Conservation (phyloP, 2,797 vertebrate genomes). For the Australoheros facetus region DNA sequence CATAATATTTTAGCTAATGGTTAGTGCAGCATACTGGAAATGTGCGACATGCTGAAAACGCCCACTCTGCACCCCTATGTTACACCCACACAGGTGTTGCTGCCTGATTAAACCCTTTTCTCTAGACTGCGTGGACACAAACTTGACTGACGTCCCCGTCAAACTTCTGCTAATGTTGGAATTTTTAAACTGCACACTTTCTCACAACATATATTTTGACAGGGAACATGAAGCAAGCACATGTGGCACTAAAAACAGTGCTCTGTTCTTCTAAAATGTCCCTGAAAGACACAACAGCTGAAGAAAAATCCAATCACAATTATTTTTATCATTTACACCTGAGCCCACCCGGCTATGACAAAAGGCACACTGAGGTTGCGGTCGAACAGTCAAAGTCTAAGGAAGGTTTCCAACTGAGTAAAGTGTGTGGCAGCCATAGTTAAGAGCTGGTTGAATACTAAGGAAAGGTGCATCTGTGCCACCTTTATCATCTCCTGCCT, state of each 20-base stretch:
- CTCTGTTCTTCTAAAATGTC: background rate
- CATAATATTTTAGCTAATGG: background rate
- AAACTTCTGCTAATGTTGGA: background rate
- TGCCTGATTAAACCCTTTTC: slow-evolving; percentile 14
- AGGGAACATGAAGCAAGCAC: background rate
- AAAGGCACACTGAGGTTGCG: background rate
- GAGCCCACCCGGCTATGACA: background rate
- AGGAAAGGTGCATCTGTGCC: background rate
- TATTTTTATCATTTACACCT: background rate
- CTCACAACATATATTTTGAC: background rate
- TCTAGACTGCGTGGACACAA: slow-evolving; percentile 6
- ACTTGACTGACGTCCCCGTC: slow-evolving; percentile 13
- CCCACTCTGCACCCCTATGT: slow-evolving; percentile 1
- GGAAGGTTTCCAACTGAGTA: background rate
- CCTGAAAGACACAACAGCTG: background rate
- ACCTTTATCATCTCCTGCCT: background rate
- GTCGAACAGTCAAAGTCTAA: background rate
- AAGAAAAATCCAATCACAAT: background rate
- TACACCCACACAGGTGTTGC: slow-evolving; percentile 21
- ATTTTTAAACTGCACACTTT: background rate
- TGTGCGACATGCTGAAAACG: background rate
- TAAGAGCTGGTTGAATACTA: background rate
- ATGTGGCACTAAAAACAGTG: background rate
- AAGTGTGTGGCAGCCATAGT: background rate
- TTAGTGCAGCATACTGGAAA: background rate